Base-by-base conservation (phyloP, 2,113 vertebrate species). In the Neodontobutis hainanensis region DNA sequence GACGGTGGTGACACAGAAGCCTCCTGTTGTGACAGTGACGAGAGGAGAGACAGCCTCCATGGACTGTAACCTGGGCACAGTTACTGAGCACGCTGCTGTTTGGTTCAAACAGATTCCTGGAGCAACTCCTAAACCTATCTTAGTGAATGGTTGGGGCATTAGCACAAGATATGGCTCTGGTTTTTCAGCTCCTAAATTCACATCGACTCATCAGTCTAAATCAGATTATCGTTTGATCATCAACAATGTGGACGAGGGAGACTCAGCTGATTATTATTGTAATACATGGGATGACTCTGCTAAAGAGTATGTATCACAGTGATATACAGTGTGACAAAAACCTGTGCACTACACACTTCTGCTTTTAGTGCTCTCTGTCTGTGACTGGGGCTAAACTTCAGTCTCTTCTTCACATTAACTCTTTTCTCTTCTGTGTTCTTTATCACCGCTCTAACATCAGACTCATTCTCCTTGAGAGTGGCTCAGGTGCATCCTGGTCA, bases 261-360 rank as follows among this genome's bases (percentile, higher is more conserved):
- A 88, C 67, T 81, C 77, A 32, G 84, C 78, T 56, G 72, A 85
- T 11, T 88, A 85, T 87, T 82, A 27, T 79, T 90, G 87, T 74
- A 0, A 0, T 0, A 83, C 68, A 75, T 66, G 42, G 38, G 75
- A 88, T 11, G 0, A 0, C 27, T 68, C 85, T 73, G 64, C 0
- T 46, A 34, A 4, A 0, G 53, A 70, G 35, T 0, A 0, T 0
- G 78, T 79, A 85, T 77, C 84, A 89, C 85, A 80, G 77, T 88
- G 81, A 85, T 77, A 85, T 77, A 69, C 56, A 65, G 0, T 59
- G 49, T 82, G 75, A 88, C 80, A 88, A 77, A 83, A 88, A 86
- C 85, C 71, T 84, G 44, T 44, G 58, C 68, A 56, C n/a, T 10
- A 4, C 15, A 35, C 42, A 66, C 62, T 77, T 75, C 47, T 70